These are phyloP conservation scores for Spea bombifrons DNA, from an alignment of 2,113 vertebrate genomes.

Conservation along the genomic window DNA sequence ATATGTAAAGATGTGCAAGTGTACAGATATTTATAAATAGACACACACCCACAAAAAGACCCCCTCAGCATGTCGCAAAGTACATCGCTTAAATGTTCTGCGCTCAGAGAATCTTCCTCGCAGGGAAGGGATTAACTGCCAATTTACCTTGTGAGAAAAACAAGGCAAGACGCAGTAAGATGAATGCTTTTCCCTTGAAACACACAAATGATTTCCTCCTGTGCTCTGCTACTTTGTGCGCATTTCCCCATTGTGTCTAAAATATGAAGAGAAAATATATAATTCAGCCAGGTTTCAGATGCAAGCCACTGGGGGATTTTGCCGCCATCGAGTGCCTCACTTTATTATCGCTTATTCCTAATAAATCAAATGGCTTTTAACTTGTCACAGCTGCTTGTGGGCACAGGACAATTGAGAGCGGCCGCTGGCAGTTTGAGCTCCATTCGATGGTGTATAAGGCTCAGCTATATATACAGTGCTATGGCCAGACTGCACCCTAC, in stretches of 20 bases:
- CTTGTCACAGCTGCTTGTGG: slow-evolving; percentile 40
- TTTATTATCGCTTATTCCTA: slow-evolving; percentile 43
- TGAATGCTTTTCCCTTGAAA: slow-evolving; percentile 45
- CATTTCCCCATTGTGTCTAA: slow-evolving; percentile 41
- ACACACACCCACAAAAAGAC: neutral
- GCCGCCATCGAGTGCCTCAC: slow-evolving; percentile 36
- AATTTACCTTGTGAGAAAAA: slow-evolving; percentile 48
- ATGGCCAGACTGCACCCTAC: no score
- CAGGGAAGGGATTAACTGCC: slow-evolving; percentile 45
- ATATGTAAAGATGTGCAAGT: neutral
- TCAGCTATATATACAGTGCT: no score
- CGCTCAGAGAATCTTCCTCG: slow-evolving; percentile 35
- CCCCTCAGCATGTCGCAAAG: slow-evolving; percentile 5
- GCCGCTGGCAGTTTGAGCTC: slow-evolving; percentile 9
- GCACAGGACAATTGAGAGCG: slow-evolving; percentile 20
- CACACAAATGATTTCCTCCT: slow-evolving; percentile 48
- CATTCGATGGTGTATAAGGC: slow-evolving; percentile 1
- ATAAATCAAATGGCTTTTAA: slow-evolving; percentile 49
- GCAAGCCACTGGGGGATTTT: slow-evolving; percentile 37
- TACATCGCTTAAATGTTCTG: slow-evolving; percentile 32
- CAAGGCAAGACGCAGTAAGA: slow-evolving; percentile 45
- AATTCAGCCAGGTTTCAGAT: slow-evolving; percentile 43
- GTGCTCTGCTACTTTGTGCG: slow-evolving; percentile 44
- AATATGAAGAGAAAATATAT: slow-evolving; percentile 37
- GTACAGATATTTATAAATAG: neutral